phyloP scores from a whole-genome alignment of 1,140 invertebrate genomes.

The Paralvinella palmiformis region DNA sequence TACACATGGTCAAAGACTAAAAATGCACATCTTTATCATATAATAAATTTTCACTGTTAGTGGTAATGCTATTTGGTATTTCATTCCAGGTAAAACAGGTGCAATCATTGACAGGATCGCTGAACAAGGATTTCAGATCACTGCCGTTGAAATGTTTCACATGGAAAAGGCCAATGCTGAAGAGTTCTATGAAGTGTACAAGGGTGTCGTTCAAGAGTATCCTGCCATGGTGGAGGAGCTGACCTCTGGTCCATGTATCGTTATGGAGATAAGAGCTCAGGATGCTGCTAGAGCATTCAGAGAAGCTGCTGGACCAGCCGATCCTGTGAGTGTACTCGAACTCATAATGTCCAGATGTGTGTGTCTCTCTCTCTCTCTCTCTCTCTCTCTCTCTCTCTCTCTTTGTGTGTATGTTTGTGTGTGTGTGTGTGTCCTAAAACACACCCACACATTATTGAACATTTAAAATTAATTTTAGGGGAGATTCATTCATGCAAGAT shows the following conservation, averaged over 20 bases:
- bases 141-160: slow-evolving; percentile 63
- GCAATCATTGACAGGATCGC: slow-evolving; percentile 68
- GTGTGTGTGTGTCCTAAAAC: too few species aligned
- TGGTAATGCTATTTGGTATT: too few species aligned
- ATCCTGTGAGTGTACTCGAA: slow-evolving; percentile 63
- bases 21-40: too few species aligned
- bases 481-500: too few species aligned
- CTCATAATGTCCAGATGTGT: too few species aligned
- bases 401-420: too few species aligned
- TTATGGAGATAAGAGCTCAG: slow-evolving; percentile 70
- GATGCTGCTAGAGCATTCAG: slow-evolving; percentile 67
- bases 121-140: slow-evolving; percentile 68
- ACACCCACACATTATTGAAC: too few species aligned
- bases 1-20: too few species aligned
- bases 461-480: too few species aligned
- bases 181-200: slow-evolving; percentile 90
- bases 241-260: slow-evolving; percentile 74
- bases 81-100: slow-evolving; percentile 54
- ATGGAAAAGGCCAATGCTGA: slow-evolving; percentile 72
- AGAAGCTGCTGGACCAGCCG: slow-evolving; percentile 75
- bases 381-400: too few species aligned
- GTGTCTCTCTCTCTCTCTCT: too few species aligned
- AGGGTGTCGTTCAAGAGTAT: slow-evolving; percentile 79
- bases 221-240: slow-evolving; percentile 59
- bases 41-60: too few species aligned